Evolutionary conservation across 2,797 vertebrate genomes (phyloP).

Genomic region (Acanthurus lineatus): DNA sequence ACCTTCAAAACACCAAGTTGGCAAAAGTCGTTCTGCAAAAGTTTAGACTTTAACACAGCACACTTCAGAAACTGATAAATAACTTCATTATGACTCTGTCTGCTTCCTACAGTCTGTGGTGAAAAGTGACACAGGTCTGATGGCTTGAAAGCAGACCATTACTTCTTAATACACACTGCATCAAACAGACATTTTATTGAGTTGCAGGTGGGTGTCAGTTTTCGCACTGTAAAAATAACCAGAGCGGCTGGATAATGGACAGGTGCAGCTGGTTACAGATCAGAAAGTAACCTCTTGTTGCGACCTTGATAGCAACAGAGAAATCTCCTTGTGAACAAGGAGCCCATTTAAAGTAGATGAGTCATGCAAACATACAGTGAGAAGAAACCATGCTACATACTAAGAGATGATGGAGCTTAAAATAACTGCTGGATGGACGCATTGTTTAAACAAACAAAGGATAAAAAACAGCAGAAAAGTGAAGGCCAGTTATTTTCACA

Average conservation of each 20-base stretch:
- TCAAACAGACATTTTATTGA: background rate
- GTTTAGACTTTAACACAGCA: no score
- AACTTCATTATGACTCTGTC: no score
- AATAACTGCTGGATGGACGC: background rate
- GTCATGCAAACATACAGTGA: background rate
- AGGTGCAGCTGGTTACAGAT: background rate
- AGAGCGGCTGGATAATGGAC: background rate
- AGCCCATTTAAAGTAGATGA: constrained; percentile 2
- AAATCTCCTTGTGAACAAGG: background rate
- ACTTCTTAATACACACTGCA: background rate
- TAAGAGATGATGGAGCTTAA: background rate
- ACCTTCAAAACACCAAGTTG: no score
- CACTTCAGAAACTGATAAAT: no score
- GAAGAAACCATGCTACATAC: background rate
- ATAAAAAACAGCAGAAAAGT: background rate
- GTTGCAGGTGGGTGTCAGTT: background rate
- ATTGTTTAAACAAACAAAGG: no score
- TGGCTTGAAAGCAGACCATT: background rate
- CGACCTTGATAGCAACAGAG: background rate
- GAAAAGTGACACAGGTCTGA: background rate
- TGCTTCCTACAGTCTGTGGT: background rate
- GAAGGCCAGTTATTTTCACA: background rate
- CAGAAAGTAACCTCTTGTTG: constrained; percentile 6
- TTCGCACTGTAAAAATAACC: background rate
- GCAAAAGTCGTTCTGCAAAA: no score